A percentile compares a stretch with the other conserved stretches of the same genome.
Conservation (phyloP, 2,888 invertebrate species). For the Melinaea marsaeus region DNA sequence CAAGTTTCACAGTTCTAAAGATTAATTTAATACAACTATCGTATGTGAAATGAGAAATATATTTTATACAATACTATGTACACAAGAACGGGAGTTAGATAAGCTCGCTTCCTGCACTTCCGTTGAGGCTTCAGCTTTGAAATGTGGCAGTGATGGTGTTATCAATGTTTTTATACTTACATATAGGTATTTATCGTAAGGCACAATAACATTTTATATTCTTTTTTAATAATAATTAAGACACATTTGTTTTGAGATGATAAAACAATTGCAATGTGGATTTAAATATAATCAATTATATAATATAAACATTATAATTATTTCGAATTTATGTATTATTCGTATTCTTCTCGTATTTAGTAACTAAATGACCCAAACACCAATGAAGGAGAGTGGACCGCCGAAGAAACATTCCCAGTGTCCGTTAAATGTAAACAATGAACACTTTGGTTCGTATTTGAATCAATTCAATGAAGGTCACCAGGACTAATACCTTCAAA, state of each 20-base stretch:
- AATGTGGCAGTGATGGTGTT: conserved; percentile 33
- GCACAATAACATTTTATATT: no score
- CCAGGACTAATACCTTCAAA: conserved; percentile 4
- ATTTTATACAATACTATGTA: no score
- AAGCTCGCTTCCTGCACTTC: conserved; percentile 43
- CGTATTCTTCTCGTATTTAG: background rate
- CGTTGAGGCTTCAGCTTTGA: conserved; percentile 35
- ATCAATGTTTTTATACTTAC: conserved; percentile 13
- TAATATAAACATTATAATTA: no score
- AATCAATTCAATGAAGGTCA: conserved; percentile 6
- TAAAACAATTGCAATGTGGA: no score
- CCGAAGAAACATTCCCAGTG: conserved; percentile 1
- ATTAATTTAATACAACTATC: no score
- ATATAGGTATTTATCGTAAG: no score
- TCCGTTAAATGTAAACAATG: conserved; percentile 8
- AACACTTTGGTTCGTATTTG: conserved; percentile 1
- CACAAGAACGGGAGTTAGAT: conserved; percentile 36
- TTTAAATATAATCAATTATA: no score
- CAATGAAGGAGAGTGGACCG: background rate
- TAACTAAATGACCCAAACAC: background rate
- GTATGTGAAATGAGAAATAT: no score
- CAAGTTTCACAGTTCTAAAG: no score
- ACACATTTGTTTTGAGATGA: no score
- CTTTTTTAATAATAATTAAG: no score
- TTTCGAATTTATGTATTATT: no score